Conservation (phyloP, 2,888 invertebrate species). For the Neoaliturus tenellus region DNA sequence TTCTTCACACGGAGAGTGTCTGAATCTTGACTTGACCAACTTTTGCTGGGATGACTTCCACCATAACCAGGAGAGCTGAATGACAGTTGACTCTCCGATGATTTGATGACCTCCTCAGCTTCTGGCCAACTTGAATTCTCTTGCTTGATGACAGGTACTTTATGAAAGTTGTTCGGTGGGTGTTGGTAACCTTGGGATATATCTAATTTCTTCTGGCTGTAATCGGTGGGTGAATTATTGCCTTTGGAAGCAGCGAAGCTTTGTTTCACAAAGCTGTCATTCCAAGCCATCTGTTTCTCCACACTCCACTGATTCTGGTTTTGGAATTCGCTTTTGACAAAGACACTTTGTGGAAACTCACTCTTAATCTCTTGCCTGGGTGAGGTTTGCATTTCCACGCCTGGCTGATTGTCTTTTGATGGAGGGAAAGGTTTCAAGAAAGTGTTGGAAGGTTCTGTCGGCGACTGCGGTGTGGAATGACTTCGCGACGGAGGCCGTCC, state of each 20-base stretch:
- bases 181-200: constrained; percentile 12
- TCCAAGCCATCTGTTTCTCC: constrained; percentile 50
- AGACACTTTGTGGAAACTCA: constrained; percentile 19
- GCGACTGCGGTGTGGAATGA: constrained; percentile 71
- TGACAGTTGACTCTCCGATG: not conserved
- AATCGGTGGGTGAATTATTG: constrained; percentile 21
- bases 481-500: constrained; percentile 78
- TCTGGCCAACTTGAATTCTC: constrained; percentile 8
- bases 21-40: not conserved
- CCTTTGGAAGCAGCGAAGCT: not conserved
- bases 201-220: constrained; percentile 15
- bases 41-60: not conserved
- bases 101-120: not conserved
- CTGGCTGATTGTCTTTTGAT: constrained; percentile 72
- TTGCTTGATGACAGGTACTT: constrained; percentile 20
- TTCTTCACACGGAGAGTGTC: not conserved
- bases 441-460: constrained; percentile 72
- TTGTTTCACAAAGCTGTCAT: constrained; percentile 26
- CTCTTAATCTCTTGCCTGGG: not conserved
- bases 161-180: not conserved
- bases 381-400: not conserved
- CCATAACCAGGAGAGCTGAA: not conserved
- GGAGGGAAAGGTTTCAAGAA: constrained; percentile 81
- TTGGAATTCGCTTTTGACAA: constrained; percentile 43
- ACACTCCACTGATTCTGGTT: constrained; percentile 21